phyloP scores from a whole-genome alignment of 2,113 vertebrate genomes.

The Platysteira castanea region DNA sequence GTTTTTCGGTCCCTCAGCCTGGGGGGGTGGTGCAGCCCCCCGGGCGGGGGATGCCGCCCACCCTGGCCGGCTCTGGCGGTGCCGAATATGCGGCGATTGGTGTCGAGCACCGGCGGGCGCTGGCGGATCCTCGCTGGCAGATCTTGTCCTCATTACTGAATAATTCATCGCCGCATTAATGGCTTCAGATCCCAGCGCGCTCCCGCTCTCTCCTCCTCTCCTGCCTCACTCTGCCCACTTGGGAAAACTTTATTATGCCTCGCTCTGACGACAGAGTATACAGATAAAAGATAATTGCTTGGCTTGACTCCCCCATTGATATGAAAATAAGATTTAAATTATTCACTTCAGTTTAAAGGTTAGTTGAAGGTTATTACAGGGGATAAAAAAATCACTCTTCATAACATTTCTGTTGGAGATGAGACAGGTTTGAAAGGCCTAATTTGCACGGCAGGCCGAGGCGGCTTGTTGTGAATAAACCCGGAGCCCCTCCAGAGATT shows the following conservation, averaged over 20 bases:
- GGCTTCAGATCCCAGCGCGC: conserved; percentile 79
- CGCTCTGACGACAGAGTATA: conserved; percentile 88
- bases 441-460: conserved; percentile 80
- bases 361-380: conserved; percentile 83
- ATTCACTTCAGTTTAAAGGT: conserved; percentile 85
- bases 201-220: conserved; percentile 64
- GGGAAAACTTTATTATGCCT: conserved; percentile 94
- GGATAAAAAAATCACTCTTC: conserved; percentile 71
- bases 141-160: conserved; percentile 86
- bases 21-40: background rate
- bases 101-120: background rate
- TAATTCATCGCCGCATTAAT: conserved; percentile 88
- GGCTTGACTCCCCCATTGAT: conserved; percentile 89
- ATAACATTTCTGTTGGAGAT: conserved; percentile 77
- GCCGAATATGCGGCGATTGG: conserved; percentile 69
- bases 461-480: conserved; percentile 80
- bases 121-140: conserved; percentile 70
- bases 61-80: conserved; percentile 68
- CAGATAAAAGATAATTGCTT: conserved; percentile 98
- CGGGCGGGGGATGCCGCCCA: background rate
- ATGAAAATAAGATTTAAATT: conserved; percentile 87
- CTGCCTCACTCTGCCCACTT: conserved; percentile 70
- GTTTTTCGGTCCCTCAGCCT: background rate
- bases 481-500: conserved; percentile 81
- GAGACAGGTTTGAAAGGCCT: conserved; percentile 83